A percentile compares a stretch with the other conserved stretches of the same genome.
These are phyloP conservation scores for Chunga burmeisteri DNA, from an alignment of 2,113 vertebrate species.

Conservation along the genomic window DNA sequence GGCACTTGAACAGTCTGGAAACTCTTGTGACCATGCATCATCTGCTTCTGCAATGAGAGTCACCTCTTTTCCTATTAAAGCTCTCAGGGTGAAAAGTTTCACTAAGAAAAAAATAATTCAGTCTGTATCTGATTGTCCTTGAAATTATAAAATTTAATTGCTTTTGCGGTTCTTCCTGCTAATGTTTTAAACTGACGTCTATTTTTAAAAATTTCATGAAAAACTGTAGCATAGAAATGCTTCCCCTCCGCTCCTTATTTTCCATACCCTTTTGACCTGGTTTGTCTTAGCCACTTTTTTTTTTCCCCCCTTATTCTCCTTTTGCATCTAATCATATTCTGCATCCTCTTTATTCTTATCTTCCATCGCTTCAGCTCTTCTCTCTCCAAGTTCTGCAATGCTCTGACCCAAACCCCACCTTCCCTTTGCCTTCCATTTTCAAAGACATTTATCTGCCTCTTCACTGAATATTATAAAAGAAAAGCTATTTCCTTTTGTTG, in stretches of 20 bases:
- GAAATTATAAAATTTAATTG: fast-evolving
- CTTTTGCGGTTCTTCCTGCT: neutral
- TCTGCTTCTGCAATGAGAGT: fast-evolving
- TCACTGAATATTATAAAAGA: neutral
- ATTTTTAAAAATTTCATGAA: neutral
- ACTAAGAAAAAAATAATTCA: neutral
- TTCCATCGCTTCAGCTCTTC: neutral
- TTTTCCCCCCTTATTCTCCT: neutral
- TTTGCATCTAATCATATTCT: neutral
- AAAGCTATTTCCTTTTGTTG: neutral
- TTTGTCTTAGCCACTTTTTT: neutral
- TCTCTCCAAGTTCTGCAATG: neutral
- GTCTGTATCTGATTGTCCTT: fast-evolving
- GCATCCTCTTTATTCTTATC: constrained; percentile 40
- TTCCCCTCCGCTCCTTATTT: neutral
- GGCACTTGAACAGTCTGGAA: fast-evolving
- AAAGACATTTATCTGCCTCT: neutral
- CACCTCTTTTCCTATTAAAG: neutral
- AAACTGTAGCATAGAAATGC: neutral
- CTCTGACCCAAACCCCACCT: neutral
- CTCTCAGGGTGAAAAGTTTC: neutral
- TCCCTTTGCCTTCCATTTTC: neutral
- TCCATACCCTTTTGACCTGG: constrained; percentile 17
- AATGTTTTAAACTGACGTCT: neutral
- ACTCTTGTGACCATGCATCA: fast-evolving